These are phyloP conservation scores for Mesocentrotus franciscanus DNA, from an alignment of 53 echinoderm and acorn worm species.

Conservation along the genomic window DNA sequence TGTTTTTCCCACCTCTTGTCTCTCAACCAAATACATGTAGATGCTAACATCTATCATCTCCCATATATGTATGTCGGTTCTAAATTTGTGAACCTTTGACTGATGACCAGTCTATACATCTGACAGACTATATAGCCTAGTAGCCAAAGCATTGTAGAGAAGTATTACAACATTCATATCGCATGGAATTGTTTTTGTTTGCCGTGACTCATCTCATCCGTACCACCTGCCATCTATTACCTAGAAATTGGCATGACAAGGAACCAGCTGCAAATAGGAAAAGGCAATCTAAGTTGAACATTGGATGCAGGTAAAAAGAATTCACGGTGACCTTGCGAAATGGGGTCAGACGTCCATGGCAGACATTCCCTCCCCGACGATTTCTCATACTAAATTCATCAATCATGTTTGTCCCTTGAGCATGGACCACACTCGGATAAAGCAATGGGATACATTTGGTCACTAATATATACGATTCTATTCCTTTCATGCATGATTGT, in stretches of 20 bases:
- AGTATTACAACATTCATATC: background rate
- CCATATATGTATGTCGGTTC: background rate
- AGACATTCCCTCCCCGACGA: constrained; percentile 45
- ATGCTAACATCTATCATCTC: background rate
- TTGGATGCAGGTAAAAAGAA: constrained; percentile 37
- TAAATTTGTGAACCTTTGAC: background rate
- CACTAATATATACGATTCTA: background rate
- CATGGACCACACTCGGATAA: background rate
- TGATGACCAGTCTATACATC: background rate
- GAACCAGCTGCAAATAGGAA: constrained; percentile 41
- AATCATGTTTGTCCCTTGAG: constrained; percentile 25
- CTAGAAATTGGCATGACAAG: constrained; percentile 21
- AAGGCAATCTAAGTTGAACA: constrained; percentile 13
- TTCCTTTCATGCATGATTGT: background rate
- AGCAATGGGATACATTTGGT: constrained; percentile 1
- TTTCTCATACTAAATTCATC: constrained; percentile 52
- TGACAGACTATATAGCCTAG: background rate
- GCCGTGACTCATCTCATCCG: constrained; percentile 30
- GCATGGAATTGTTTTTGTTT: constrained; percentile 37
- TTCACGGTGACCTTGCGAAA: constrained; percentile 30
- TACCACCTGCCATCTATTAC: constrained; percentile 34
- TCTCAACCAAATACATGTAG: background rate
- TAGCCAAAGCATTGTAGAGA: background rate
- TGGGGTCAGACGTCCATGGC: constrained; percentile 38
- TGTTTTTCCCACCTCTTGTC: background rate